Percentiles rank a stretch among this genome's conserved stretches.
These are phyloP conservation scores for Conchocele bisecta DNA, from an alignment of 2,888 invertebrate species.

Conservation along the genomic window DNA sequence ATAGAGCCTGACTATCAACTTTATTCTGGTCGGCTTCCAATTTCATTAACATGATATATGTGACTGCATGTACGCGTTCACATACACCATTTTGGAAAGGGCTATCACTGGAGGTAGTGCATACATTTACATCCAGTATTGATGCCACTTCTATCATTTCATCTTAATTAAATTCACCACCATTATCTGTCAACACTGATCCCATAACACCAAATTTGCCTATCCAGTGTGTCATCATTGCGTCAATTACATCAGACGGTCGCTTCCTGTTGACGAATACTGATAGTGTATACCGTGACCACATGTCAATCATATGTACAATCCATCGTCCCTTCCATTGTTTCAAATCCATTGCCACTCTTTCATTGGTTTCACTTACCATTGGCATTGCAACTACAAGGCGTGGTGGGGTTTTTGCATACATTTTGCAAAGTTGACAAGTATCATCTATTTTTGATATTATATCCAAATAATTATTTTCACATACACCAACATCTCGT, in stretches of 20 bases:
- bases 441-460: constrained; percentile 9
- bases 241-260: constrained; percentile 38
- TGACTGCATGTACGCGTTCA: no score
- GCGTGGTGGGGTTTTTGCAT: constrained; percentile 44
- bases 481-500: constrained; percentile 36
- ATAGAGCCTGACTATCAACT: neutral
- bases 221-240: constrained; percentile 37
- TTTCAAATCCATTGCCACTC: constrained; percentile 45
- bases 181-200: constrained; percentile 36
- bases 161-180: constrained; percentile 44
- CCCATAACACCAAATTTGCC: constrained; percentile 33
- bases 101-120: neutral
- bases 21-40: constrained; percentile 1
- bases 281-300: constrained; percentile 35
- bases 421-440: constrained; percentile 40
- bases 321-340: constrained; percentile 38
- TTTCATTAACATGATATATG: no score
- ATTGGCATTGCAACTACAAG: constrained; percentile 40
- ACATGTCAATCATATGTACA: constrained; percentile 47
- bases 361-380: constrained; percentile 47
- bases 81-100: no score
- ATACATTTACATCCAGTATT: neutral
- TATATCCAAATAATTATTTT: constrained; percentile 30
- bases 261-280: constrained; percentile 26
- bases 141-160: constrained; percentile 38